Evolutionary conservation across 2,113 vertebrate genomes (phyloP).

Genomic region (Sigmodon hispidus): DNA sequence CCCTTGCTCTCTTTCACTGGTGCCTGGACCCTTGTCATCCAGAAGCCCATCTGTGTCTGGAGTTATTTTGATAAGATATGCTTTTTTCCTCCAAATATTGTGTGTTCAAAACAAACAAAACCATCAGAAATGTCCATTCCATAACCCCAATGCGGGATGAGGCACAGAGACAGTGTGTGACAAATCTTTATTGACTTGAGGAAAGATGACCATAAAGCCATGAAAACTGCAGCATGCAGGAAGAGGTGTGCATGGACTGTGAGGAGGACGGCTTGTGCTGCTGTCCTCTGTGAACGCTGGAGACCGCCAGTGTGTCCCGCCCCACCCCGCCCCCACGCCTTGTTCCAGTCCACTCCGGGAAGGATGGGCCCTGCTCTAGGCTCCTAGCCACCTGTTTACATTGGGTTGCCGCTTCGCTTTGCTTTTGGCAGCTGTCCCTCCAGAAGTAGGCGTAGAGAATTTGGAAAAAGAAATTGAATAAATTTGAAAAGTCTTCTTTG

Average conservation of each 20-base stretch:
- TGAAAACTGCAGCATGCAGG: background rate
- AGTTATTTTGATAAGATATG: background rate
- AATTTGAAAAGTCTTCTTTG: constrained; percentile 16
- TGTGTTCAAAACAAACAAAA: background rate
- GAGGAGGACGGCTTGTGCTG: background rate
- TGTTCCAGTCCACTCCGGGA: background rate
- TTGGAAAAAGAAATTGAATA: constrained; percentile 45
- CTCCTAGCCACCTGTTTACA: background rate
- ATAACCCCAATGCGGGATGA: background rate
- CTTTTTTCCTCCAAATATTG: background rate
- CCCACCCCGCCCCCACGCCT: no score
- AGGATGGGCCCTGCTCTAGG: background rate
- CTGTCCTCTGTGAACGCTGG: background rate
- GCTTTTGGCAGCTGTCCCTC: constrained; percentile 4
- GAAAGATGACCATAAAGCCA: background rate
- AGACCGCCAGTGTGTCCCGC: background rate
- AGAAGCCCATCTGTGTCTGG: background rate
- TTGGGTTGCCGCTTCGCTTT: background rate
- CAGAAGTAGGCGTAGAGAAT: background rate
- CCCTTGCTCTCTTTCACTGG: background rate
- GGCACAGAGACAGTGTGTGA: background rate
- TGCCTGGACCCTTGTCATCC: background rate
- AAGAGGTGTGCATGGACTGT: background rate
- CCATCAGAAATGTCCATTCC: background rate
- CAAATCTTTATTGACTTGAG: background rate